These are phyloP conservation scores for Caretta caretta DNA, from an alignment of 2,113 vertebrate species.

Conservation along the genomic window DNA sequence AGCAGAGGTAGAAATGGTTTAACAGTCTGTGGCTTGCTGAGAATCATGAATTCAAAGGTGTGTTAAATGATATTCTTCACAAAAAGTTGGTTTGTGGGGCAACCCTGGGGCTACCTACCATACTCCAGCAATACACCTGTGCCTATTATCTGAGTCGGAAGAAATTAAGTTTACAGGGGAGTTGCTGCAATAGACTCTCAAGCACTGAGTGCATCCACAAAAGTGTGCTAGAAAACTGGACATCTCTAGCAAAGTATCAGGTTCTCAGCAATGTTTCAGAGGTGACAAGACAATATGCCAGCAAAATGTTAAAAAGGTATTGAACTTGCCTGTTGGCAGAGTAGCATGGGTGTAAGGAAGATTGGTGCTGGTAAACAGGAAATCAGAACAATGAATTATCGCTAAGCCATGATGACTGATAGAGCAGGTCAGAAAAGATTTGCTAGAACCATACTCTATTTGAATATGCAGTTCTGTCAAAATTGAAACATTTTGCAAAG, in stretches of 20 bases:
- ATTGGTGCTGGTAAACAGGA: neutral
- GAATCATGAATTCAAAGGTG: neutral
- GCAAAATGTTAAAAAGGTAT: neutral
- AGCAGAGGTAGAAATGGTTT: neutral
- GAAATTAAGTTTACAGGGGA: neutral
- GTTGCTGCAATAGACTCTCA: neutral
- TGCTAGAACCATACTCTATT: neutral
- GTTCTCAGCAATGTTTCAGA: neutral
- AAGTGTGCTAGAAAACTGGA: neutral
- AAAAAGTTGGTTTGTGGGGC: neutral
- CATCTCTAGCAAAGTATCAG: neutral
- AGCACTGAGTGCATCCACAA: neutral
- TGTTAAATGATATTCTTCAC: neutral
- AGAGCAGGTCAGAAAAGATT: neutral
- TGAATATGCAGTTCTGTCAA: constrained; percentile 1
- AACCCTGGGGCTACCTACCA: neutral
- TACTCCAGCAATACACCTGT: neutral
- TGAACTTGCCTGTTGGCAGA: neutral
- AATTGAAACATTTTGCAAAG: neutral
- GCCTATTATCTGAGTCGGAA: neutral
- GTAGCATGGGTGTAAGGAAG: neutral
- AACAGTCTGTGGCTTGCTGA: neutral
- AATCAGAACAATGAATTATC: neutral
- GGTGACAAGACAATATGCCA: neutral
- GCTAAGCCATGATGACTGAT: neutral